Percentiles rank a stretch among this genome's conserved stretches.
These are phyloP conservation scores for Agonum fuliginosum DNA, from an alignment of 2,888 invertebrate species.

Conservation along the genomic window DNA sequence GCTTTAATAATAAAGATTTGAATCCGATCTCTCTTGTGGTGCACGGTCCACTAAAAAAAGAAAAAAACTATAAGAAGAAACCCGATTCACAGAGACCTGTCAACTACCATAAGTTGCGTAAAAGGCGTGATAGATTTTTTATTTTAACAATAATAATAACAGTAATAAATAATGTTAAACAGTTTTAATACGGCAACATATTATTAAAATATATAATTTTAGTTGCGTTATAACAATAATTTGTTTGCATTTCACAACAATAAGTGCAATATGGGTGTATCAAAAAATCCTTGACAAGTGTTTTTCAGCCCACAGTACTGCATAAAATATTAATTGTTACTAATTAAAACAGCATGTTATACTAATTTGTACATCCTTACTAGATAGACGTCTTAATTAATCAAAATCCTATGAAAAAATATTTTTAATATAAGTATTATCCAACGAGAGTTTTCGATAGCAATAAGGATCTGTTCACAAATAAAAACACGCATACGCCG, in stretches of 20 bases:
- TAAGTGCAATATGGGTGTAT: constrained; percentile 27
- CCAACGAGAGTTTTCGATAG: no score
- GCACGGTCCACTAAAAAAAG: no score
- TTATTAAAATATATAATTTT: constrained; percentile 8
- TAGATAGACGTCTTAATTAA: constrained; percentile 1
- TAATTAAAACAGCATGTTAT: constrained; percentile 19
- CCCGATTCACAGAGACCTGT: no score
- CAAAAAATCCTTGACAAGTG: constrained; percentile 33
- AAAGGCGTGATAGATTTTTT: no score
- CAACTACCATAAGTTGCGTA: no score
- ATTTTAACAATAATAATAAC: no score
- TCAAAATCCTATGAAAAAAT: not conserved
- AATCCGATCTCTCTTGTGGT: no score
- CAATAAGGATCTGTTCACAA: not conserved
- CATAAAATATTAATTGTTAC: constrained; percentile 17
- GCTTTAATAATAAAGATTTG: no score
- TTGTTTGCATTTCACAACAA: constrained; percentile 13
- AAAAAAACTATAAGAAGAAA: no score
- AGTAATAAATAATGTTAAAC: no score
- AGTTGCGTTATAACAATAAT: constrained; percentile 2
- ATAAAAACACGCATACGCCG: no score
- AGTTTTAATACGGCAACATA: no score
- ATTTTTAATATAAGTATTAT: not conserved
- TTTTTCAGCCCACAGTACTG: constrained; percentile 13
- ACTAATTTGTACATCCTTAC: constrained; percentile 2